Evolutionary conservation across 2,797 vertebrate genomes (phyloP).

Genomic region (Synanceia verrucosa): DNA sequence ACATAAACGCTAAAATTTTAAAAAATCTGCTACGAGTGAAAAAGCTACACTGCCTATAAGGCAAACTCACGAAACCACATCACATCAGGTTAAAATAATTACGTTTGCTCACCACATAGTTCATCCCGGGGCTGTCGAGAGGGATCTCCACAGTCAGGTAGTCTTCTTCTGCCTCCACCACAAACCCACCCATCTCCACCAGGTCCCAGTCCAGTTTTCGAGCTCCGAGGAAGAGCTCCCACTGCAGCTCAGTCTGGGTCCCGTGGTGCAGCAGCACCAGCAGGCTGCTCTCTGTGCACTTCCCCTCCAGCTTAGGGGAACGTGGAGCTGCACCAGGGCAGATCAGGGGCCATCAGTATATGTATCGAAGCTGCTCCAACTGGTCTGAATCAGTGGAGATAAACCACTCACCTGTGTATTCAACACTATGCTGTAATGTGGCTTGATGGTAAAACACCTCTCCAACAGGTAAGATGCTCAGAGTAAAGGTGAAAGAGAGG

Average conservation of each 20-base stretch:
- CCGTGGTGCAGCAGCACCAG: constrained; percentile 67
- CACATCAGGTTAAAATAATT: not conserved
- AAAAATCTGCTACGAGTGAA: too few relatives aligned
- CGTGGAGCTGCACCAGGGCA: constrained; percentile 13
- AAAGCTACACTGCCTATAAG: too few relatives aligned
- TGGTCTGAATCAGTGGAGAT: not conserved
- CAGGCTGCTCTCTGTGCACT: constrained; percentile 64
- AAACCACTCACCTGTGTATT: constrained; percentile 51
- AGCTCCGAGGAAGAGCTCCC: constrained; percentile 78
- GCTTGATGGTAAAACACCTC: constrained; percentile 58
- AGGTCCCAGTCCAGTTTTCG: constrained; percentile 67
- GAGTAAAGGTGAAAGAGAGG: constrained; percentile 60
- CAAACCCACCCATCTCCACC: constrained; percentile 62
- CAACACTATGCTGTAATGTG: constrained; percentile 38
- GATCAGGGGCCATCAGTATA: not conserved
- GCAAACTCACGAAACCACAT: too few relatives aligned
- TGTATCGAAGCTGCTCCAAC: not conserved
- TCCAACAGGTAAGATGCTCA: constrained; percentile 49
- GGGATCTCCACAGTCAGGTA: constrained; percentile 77
- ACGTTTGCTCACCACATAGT: constrained; percentile 65
- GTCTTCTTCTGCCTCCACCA: constrained; percentile 68
- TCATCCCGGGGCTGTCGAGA: constrained; percentile 69
- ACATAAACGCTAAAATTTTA: too few relatives aligned
- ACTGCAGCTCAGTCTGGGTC: constrained; percentile 62
- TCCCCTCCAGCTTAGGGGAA: constrained; percentile 58